Conservation (phyloP, 92 coral and sea anemone genomes). For the Ricordea florida region DNA sequence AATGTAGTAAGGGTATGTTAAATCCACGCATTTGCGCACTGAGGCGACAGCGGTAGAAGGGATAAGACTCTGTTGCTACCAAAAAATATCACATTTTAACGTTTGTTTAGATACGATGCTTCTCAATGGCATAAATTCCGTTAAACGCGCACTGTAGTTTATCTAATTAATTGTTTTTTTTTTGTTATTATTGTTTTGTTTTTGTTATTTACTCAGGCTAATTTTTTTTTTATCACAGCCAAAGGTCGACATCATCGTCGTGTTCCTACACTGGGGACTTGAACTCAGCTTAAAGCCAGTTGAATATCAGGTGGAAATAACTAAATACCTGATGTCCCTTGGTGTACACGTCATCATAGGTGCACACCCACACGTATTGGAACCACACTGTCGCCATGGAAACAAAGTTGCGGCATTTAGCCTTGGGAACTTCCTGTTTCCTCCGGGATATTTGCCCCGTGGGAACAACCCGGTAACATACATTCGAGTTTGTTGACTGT, state of each 20-base stretch:
- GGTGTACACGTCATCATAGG: slow-evolving; percentile 75
- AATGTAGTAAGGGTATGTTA: too few species aligned
- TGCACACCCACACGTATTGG: slow-evolving; percentile 75
- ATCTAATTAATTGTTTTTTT: background rate
- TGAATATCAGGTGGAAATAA: slow-evolving; percentile 34
- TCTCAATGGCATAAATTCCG: too few species aligned
- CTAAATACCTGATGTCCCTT: slow-evolving; percentile 40
- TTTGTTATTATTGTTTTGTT: too few species aligned
- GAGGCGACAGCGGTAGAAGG: too few species aligned
- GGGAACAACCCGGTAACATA: background rate
- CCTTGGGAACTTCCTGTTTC: slow-evolving; percentile 79
- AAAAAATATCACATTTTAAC: too few species aligned
- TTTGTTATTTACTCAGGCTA: background rate
- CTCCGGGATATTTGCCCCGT: slow-evolving; percentile 11
- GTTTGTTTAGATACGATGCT: too few species aligned
- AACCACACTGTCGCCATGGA: slow-evolving; percentile 35
- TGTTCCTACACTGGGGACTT: slow-evolving; percentile 68
- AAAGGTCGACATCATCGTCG: slow-evolving; percentile 61
- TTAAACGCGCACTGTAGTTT: too few species aligned
- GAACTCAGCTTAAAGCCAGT: slow-evolving; percentile 3
- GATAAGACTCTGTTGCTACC: too few species aligned
- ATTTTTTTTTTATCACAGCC: background rate
- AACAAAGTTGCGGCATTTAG: slow-evolving; percentile 67
- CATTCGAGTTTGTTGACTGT: too few species aligned
- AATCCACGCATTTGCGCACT: too few species aligned